Conservation (phyloP, 2,888 invertebrate genomes). For the Apamea monoglypha region DNA sequence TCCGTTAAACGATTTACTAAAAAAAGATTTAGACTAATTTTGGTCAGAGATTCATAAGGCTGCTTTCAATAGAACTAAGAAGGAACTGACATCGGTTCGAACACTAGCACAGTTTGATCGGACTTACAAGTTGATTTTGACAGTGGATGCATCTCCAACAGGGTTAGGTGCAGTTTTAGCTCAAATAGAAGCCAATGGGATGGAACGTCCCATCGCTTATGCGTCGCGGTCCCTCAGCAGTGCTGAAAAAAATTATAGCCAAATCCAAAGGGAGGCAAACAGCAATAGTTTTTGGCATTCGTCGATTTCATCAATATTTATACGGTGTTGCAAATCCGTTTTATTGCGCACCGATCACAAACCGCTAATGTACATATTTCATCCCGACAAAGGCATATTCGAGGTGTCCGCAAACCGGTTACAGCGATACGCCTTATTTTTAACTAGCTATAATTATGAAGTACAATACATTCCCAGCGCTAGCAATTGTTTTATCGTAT, state of each 20-base stretch:
- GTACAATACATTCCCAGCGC: constrained; percentile 3
- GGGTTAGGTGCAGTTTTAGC: constrained; percentile 6
- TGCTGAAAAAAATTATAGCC: constrained; percentile 1
- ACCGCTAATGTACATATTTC: constrained; percentile 4
- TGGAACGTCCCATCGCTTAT: constrained; percentile 1
- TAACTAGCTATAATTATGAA: constrained; percentile 7
- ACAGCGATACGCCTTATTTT: neutral
- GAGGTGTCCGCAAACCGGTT: constrained; percentile 6
- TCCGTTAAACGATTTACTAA: neutral
- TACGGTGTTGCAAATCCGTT: neutral
- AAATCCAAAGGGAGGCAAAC: constrained; percentile 1
- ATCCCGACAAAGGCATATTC: neutral
- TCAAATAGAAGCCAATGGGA: neutral
- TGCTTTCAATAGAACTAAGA: neutral
- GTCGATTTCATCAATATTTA: neutral
- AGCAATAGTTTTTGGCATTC: constrained; percentile 1
- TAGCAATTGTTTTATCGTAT: too few relatives aligned
- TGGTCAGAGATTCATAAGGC: neutral
- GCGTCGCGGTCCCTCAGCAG: neutral
- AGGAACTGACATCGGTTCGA: neutral
- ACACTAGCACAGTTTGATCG: neutral
- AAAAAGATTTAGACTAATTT: neutral
- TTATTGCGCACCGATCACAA: constrained; percentile 4
- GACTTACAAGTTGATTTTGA: neutral
- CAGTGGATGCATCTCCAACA: constrained; percentile 2